Conservation (phyloP, 2,797 vertebrate genomes). For the Sphenopsis melanotis region DNA sequence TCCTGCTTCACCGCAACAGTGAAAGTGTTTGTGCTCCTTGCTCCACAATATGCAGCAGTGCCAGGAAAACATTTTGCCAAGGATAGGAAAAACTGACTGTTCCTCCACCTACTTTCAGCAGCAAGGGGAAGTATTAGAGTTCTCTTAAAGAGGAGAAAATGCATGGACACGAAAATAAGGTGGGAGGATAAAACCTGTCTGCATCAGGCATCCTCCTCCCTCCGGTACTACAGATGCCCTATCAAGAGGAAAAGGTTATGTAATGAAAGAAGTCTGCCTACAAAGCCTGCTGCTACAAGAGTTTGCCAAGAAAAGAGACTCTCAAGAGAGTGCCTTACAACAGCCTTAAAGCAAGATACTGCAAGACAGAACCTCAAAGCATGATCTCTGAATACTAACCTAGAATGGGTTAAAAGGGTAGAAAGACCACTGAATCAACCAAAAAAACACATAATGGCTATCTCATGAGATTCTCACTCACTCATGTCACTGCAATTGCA, state of each 20-base stretch:
- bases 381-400: not conserved
- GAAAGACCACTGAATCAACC: not conserved
- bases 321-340: not conserved
- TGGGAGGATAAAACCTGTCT: constrained; percentile 67
- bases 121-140: constrained; percentile 58
- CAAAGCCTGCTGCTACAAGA: constrained; percentile 65
- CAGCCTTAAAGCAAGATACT: constrained; percentile 15
- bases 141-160: constrained; percentile 52
- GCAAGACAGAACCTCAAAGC: not conserved
- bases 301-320: constrained; percentile 52
- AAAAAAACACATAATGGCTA: not conserved
- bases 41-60: not conserved
- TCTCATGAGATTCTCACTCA: not conserved
- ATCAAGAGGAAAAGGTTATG: constrained; percentile 61
- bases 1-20: not conserved
- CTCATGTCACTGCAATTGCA: not conserved
- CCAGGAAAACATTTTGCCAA: constrained; percentile 43
- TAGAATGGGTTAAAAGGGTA: not conserved
- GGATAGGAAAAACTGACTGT: constrained; percentile 56
- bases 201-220: constrained; percentile 62
- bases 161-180: constrained; percentile 60
- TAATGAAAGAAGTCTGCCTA: constrained; percentile 65
- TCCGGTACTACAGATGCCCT: constrained; percentile 62
- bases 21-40: not conserved
- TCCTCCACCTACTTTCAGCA: constrained; percentile 58